Evolutionary conservation across 2,797 vertebrate genomes (phyloP), one percentile per base, ranked within the genome.

Genomic region (Bradypodion ventrale): DNA sequence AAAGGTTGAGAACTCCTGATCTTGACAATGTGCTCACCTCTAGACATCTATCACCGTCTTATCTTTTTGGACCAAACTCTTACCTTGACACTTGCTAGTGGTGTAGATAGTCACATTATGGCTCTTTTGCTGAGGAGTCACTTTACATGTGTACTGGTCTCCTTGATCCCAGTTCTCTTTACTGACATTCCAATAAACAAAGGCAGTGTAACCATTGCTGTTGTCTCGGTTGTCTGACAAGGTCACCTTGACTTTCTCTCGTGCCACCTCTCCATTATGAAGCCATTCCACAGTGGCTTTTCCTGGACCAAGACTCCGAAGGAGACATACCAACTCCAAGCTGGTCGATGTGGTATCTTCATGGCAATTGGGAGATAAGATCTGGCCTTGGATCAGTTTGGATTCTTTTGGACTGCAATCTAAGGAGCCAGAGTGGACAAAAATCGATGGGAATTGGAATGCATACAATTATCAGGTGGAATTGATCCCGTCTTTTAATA

Each of bases 21-120:
- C 8, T 25, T 29, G 59, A 42, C 21, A 12, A 19, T 19, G 10
- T 5, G 12, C 44, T n/a, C 23, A 6, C 13, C 8, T 44, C 37
- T 15, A 37, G 15, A 4, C 49, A 75, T 9, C 68, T 16, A 9
- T 23, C 35, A 83, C 1, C 29, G 15, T 32, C 8, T 23, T 3
- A n/a, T 66, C 40, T 16, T 63, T 73, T 27, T 23, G 32, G 15
- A 5, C 13, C 12, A 9, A 10, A 29, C 10, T 0, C 73, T 81
- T 32, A 85, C 84, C 84, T 21, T 76, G 25, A 16, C 84, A 85
- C 29, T 81, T 81, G 84, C 73, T 85, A 73, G 84, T n/a, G n/a
- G 76, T 85, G 52, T 62, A 49, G 52, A 62, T 70, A 23, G 32
- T 62, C 8, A 69, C 1, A 2, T 81, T 62, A 27, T 75, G 49